Evolutionary conservation across 1,140 invertebrate species (phyloP).

Genomic region (Arctopsyche grandis): DNA sequence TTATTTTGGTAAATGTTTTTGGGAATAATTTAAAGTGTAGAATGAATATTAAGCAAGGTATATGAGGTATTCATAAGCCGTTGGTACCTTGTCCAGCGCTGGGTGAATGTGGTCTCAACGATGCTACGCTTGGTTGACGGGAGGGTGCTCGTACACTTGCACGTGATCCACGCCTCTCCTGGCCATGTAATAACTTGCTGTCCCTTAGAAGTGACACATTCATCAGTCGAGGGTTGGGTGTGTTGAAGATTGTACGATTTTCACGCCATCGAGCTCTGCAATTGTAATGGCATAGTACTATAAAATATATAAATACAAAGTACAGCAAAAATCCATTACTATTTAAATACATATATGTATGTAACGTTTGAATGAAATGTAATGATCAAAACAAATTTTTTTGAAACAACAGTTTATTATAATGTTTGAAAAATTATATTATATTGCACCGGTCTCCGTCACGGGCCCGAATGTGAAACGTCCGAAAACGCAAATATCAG

Average conservation of each 20-base stretch:
- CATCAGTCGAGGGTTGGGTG: constrained; percentile 90
- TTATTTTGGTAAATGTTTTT: not conserved
- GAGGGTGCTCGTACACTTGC: constrained; percentile 70
- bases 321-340: no score
- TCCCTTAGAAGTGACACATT: constrained; percentile 85
- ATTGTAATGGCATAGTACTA: constrained; percentile 19
- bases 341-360: no score
- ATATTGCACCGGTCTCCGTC: no score
- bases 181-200: constrained; percentile 79
- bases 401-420: no score
- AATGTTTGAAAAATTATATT: no score
- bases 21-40: not conserved
- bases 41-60: not conserved
- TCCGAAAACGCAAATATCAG: no score
- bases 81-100: constrained; percentile 75
- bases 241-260: constrained; percentile 93
- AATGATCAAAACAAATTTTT: no score
- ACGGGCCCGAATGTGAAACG: no score
- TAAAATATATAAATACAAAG: not conserved
- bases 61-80: not conserved
- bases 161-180: constrained; percentile 79
- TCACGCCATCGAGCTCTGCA: constrained; percentile 89
- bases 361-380: no score
- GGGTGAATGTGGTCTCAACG: constrained; percentile 81
- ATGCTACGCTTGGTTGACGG: constrained; percentile 83